A percentile compares a stretch with the other conserved stretches of the same genome.
phyloP scores from a whole-genome alignment of 1,140 invertebrate species.

The Drosophila nannoptera region DNA sequence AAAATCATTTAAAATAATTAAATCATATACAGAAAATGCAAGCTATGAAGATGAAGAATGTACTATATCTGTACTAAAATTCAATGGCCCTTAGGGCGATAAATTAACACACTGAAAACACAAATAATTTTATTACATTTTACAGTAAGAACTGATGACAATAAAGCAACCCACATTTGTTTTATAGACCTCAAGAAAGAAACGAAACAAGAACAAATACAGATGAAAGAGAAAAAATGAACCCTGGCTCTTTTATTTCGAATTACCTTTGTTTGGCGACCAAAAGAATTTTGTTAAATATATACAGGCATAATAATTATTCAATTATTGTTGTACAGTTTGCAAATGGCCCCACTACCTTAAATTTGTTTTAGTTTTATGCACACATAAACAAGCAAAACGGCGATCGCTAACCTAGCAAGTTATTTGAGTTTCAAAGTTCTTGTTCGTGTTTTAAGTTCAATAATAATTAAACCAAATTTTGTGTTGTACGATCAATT shows the following conservation, averaged over 20 bases:
- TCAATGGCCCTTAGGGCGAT: constrained; percentile 49
- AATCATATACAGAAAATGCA: constrained; percentile 5
- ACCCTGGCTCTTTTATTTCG: constrained; percentile 53
- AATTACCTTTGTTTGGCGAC: constrained; percentile 67
- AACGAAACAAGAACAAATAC: constrained; percentile 30
- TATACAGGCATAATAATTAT: constrained; percentile 37
- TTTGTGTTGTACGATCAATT: constrained; percentile 70
- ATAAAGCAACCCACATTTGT: constrained; percentile 54
- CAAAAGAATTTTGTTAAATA: constrained; percentile 68
- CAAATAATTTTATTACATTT: constrained; percentile 64
- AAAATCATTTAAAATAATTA: not conserved
- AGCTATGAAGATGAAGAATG: constrained; percentile 37
- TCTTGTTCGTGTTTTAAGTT: constrained; percentile 55
- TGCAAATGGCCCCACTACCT: constrained; percentile 78
- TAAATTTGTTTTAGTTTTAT: constrained; percentile 77
- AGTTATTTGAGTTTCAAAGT: constrained; percentile 68
- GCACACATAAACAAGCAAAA: constrained; percentile 24
- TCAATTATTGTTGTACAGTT: constrained; percentile 73
- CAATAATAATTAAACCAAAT: constrained; percentile 50
- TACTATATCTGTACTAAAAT: constrained; percentile 60
- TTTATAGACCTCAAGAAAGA: constrained; percentile 37
- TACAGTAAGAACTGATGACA: constrained; percentile 65
- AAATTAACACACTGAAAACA: constrained; percentile 47
- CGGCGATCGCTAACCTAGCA: constrained; percentile 47
- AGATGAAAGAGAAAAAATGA: constrained; percentile 9